phyloP scores from a whole-genome alignment of 2,797 vertebrate genomes.

The Silurus lanzhouensis region DNA sequence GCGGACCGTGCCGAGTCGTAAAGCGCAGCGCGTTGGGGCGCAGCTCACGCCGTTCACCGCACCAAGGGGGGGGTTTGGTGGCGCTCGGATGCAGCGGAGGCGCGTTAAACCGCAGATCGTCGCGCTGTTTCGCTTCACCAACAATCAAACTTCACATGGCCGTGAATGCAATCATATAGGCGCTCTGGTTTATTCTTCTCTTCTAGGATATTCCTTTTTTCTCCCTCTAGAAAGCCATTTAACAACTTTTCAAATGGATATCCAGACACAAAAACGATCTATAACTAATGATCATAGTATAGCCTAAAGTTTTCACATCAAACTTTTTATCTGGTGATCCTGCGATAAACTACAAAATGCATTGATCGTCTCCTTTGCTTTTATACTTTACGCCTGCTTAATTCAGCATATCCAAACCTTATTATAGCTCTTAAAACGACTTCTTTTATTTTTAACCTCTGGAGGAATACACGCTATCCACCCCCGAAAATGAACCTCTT shows the following conservation, averaged over 20 bases:
- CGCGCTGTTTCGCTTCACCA: background rate
- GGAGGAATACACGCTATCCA: conserved; percentile 6
- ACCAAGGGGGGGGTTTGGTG: background rate
- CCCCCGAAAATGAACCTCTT: conserved; percentile 85
- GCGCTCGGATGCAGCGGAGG: conserved; percentile 64
- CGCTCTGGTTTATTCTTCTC: background rate
- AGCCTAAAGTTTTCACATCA: background rate
- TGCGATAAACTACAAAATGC: conserved; percentile 3
- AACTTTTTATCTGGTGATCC: background rate
- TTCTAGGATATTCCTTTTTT: conserved; percentile 37
- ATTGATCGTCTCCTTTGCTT: conserved; percentile 3
- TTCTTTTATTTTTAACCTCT: background rate
- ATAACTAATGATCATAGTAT: background rate
- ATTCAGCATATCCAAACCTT: background rate
- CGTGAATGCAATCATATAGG: background rate
- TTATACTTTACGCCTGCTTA: background rate
- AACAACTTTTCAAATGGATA: conserved; percentile 58
- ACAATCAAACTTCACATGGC: background rate
- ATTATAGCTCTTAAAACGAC: background rate
- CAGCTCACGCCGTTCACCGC: background rate
- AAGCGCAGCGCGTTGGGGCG: conserved; percentile 27
- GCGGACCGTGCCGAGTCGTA: conserved; percentile 4
- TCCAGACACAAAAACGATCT: conserved; percentile 44
- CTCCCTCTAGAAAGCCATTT: conserved; percentile 14
- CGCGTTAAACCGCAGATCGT: conserved; percentile 38